Evolutionary conservation across 2,797 vertebrate genomes (phyloP), one percentile per base, ranked within the genome.

Genomic region (Spatula clypeata): DNA sequence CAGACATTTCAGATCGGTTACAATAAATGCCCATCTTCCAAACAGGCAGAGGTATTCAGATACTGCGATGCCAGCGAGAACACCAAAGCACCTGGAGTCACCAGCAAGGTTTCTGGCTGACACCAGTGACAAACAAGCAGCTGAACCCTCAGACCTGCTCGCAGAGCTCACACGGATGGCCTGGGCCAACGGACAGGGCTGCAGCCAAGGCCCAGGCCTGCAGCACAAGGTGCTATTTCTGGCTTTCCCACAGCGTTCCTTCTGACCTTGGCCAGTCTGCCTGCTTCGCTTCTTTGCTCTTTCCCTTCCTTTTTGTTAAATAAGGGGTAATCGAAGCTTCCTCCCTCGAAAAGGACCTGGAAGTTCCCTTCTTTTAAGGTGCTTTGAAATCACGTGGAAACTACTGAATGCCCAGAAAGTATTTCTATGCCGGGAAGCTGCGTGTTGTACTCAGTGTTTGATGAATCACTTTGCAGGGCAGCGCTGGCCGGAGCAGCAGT

Each of bases 141-240:
- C 60, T 34, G 66, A 88, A 66, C 18, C 11, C 60, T 42, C 17
- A 66, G 55, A 51, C 36, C 42, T 44, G 47, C 31, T 70, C 0
- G 0, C 42, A 51, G 7, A 67, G 73, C 85, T 81, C 32, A 21
- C 65, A 27, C 4, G 66, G 69, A 36, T 42, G 70, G 84, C 85
- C 76, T 11, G 49, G 79, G 71, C 83, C 88, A 91, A 4, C 55
- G 3, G 74, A 14, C 53, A 76, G 61, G 49, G 70, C 27, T 65
- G 75, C 66, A 57, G 93, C 76, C 88, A 92, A 77, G 34, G 66
- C 89, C 42, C 58, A 26, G 88, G 65, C 61, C 76, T 32, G 85
- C 69, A 72, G 93, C 70, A 45, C 31, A 55, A 64, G 77, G 82
- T 88, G 70, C 94, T 96, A 84, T 94, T 93, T 94, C 86, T 90